These are phyloP conservation scores for Propithecus perrieri DNA, from an alignment of 2,797 vertebrate genomes.

Conservation along the genomic window DNA sequence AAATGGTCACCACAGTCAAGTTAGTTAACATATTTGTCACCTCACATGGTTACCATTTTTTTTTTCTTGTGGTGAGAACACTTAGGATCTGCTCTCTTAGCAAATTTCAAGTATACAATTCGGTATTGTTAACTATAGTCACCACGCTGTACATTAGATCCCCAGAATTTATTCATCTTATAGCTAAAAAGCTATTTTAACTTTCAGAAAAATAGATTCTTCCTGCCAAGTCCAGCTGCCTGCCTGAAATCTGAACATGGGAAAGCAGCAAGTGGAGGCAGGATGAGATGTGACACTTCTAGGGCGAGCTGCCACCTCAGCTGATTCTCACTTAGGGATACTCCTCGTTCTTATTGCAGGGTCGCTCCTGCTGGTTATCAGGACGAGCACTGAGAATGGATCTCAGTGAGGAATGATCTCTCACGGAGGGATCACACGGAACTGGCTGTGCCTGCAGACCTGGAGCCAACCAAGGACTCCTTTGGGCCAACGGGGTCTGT, in stretches of 20 bases:
- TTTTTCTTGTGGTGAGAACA: background rate
- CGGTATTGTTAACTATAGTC: background rate
- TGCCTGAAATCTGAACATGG: background rate
- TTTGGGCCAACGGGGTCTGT: background rate
- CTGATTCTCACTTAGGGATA: background rate
- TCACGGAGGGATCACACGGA: rapidly evolving
- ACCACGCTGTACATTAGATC: background rate
- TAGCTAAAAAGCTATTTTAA: background rate
- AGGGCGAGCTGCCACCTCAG: background rate
- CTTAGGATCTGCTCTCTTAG: background rate
- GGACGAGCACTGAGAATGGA: no score
- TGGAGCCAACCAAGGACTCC: background rate
- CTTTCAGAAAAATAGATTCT: background rate
- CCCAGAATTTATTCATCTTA: background rate
- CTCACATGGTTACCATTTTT: background rate
- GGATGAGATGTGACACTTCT: constrained; percentile 1
- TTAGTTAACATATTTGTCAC: background rate
- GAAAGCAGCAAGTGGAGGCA: background rate
- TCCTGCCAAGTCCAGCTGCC: background rate
- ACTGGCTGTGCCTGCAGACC: background rate
- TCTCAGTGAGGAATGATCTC: background rate
- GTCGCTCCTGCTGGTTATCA: background rate
- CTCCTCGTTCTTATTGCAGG: background rate
- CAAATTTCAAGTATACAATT: background rate
- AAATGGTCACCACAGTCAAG: background rate